Evolutionary conservation across 2,113 vertebrate species (phyloP).

Genomic region (Pangasianodon gigas): DNA sequence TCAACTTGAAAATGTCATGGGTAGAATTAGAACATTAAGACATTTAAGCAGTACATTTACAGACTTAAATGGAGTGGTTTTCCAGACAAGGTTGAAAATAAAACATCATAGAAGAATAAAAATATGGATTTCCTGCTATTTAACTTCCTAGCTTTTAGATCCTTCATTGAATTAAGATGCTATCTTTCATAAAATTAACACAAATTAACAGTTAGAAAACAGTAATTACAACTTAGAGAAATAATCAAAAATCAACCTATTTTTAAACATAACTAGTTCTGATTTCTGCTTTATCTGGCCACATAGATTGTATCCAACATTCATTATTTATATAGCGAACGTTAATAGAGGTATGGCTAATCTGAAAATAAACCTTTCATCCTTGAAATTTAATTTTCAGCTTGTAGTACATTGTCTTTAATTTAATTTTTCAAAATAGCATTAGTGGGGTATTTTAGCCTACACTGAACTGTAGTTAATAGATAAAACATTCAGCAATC

Average conservation of each 20-base stretch:
- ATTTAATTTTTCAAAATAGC: not conserved
- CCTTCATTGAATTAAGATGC: not conserved
- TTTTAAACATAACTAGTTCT: not conserved
- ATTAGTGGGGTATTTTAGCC: not conserved
- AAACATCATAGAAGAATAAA: not conserved
- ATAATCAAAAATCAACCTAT: not conserved
- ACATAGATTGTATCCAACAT: not conserved
- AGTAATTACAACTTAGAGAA: not conserved
- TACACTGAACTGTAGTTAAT: not conserved
- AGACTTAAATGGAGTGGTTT: slow-evolving; percentile 36
- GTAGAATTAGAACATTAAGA: slow-evolving; percentile 20
- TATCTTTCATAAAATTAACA: not conserved
- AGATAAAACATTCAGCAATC: not conserved
- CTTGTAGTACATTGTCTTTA: not conserved
- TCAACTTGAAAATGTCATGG: slow-evolving; percentile 34
- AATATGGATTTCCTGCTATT: not conserved
- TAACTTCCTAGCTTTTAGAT: not conserved
- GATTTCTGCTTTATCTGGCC: not conserved
- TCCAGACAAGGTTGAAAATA: slow-evolving; percentile 12
- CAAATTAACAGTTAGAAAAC: not conserved
- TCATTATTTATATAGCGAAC: not conserved
- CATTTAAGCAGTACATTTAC: slow-evolving; percentile 34
- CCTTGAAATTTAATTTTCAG: not conserved
- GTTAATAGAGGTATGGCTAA: not conserved
- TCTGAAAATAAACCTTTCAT: not conserved